Evolutionary conservation across 2,888 invertebrate genomes (phyloP).

Genomic region (Cistogaster globosa): DNA sequence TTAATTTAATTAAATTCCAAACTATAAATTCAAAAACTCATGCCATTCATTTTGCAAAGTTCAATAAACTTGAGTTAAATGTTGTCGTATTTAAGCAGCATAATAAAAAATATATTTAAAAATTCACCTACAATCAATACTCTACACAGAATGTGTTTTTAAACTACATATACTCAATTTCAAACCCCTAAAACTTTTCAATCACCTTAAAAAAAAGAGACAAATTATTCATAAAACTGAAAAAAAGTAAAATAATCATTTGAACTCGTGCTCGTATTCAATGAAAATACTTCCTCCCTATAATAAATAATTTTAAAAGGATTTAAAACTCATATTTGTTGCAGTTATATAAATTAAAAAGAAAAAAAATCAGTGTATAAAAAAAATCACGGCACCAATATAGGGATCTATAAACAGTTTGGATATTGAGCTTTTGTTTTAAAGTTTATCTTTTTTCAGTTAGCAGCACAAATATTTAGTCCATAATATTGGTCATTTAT

Average conservation of each 20-base stretch:
- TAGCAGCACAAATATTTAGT: not conserved
- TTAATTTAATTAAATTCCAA: conserved; percentile 35
- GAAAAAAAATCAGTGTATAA: not conserved
- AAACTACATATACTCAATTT: not conserved
- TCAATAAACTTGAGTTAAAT: conserved; percentile 65
- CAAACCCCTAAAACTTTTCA: conserved; percentile 7
- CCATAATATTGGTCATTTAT: conserved; percentile 27
- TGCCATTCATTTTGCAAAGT: conserved; percentile 52
- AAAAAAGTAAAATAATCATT: not conserved
- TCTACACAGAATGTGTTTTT: not conserved
- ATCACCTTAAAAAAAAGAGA: not conserved
- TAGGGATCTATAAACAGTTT: conserved; percentile 9
- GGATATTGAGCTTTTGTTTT: conserved; percentile 8
- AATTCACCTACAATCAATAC: conserved; percentile 13
- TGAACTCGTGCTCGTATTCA: conserved; percentile 4
- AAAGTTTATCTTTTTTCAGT: not conserved
- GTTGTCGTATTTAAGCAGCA: conserved; percentile 14
- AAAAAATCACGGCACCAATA: too few relatives aligned
- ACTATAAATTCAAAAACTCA: conserved; percentile 26
- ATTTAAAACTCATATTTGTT: conserved; percentile 17
- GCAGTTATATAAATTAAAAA: conserved; percentile 7
- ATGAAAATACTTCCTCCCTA: conserved; percentile 48
- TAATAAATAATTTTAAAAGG: conserved; percentile 29
- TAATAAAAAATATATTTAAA: conserved; percentile 15
- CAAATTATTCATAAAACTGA: conserved; percentile 1